A percentile compares a stretch with the other conserved stretches of the same genome.
These are phyloP conservation scores for Stomatorhinus ivindoensis DNA, from an alignment of 2,113 vertebrate genomes.

Conservation along the genomic window DNA sequence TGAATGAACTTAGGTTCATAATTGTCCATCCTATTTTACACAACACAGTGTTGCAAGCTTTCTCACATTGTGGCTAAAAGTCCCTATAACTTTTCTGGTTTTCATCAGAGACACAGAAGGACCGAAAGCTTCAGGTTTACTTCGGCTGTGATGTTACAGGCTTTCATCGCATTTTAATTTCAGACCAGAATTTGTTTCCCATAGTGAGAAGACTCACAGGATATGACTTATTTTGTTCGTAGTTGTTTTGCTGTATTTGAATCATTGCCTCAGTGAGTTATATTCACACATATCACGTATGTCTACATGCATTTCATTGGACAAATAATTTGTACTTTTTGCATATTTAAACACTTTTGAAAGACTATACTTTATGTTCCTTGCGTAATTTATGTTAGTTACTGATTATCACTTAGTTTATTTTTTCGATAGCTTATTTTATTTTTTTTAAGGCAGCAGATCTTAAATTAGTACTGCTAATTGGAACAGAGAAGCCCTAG, in stretches of 20 bases:
- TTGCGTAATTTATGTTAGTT: neutral
- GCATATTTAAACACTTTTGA: neutral
- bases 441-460: neutral
- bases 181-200: neutral
- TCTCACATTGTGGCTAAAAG: neutral
- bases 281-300: neutral
- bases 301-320: neutral
- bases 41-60: neutral
- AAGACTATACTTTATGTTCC: neutral
- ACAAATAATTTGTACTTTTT: neutral
- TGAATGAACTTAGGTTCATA: neutral
- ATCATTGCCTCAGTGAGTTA: neutral
- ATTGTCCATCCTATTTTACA: neutral
- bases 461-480: neutral
- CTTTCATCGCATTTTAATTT: neutral
- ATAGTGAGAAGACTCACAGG: neutral
- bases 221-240: neutral
- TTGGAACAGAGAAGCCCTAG: neutral
- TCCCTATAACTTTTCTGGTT: neutral
- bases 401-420: neutral
- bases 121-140: neutral
- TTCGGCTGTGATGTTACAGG: neutral
- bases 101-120: neutral
- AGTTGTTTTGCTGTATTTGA: neutral
- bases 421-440: neutral